Conservation (phyloP, 2,888 invertebrate species). For the Crematogaster levior region DNA sequence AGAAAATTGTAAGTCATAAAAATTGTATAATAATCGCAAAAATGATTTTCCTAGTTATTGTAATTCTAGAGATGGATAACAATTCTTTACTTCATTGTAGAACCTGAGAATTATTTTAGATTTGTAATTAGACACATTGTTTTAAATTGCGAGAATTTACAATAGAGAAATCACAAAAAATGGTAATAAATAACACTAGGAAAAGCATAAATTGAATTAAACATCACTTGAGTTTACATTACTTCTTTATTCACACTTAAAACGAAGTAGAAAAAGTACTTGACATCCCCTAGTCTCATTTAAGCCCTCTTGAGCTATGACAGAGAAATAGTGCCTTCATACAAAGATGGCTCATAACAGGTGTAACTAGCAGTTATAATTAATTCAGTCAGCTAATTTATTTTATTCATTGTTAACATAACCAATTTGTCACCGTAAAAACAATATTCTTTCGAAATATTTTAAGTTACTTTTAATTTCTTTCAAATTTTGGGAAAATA, state of each 20-base stretch:
- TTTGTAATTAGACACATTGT: background rate
- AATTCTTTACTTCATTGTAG: background rate
- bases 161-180: background rate
- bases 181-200: constrained; percentile 31
- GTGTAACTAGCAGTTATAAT: constrained; percentile 31
- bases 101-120: background rate
- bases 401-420: constrained; percentile 22
- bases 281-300: constrained; percentile 36
- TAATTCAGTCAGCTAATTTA: constrained; percentile 32
- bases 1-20: background rate
- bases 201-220: constrained; percentile 2
- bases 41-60: background rate
- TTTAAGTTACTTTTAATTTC: background rate
- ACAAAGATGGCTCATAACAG: background rate
- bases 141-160: constrained; percentile 16
- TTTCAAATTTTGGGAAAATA: constrained; percentile 4
- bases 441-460: constrained; percentile 21
- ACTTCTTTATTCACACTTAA: constrained; percentile 54
- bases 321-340: constrained; percentile 42
- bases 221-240: constrained; percentile 18
- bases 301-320: constrained; percentile 24
- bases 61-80: background rate
- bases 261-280: constrained; percentile 77
- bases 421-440: constrained; percentile 29
- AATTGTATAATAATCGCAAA: background rate